A percentile compares a stretch with the other conserved stretches of the same genome.
phyloP scores from a whole-genome alignment of 2,888 invertebrate genomes.

The Diarsia rubi region DNA sequence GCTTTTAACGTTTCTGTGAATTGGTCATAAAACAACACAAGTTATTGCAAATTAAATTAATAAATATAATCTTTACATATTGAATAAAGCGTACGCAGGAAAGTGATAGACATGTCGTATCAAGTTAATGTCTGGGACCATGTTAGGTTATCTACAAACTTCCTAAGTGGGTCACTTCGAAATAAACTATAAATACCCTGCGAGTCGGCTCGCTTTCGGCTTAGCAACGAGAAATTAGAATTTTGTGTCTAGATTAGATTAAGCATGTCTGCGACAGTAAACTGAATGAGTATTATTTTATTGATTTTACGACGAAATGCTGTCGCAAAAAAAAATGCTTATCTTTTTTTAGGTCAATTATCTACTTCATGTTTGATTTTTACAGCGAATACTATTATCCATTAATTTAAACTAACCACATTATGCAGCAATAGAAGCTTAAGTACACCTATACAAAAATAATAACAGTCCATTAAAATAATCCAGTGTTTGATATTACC shows the following conservation, averaged over 20 bases:
- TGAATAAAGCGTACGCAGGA: constrained; percentile 53
- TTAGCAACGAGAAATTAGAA: constrained; percentile 57
- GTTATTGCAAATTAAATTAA: constrained; percentile 3
- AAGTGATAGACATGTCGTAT: constrained; percentile 71
- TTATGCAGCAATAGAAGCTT: background rate
- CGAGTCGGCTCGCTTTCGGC: constrained; percentile 46
- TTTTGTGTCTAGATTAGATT: constrained; percentile 51
- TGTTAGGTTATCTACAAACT: constrained; percentile 69
- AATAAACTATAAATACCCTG: constrained; percentile 64
- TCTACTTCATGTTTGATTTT: background rate
- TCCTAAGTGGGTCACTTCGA: constrained; percentile 62
- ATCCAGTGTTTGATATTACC: constrained; percentile 6
- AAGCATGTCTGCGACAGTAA: constrained; percentile 10
- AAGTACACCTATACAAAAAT: background rate
- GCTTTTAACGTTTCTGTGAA: background rate
- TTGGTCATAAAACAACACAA: background rate
- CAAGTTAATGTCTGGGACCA: constrained; percentile 68
- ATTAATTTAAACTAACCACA: background rate
- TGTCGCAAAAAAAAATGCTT: background rate
- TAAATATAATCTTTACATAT: constrained; percentile 25
- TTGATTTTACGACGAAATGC: constrained; percentile 11
- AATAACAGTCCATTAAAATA: constrained; percentile 21
- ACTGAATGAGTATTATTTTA: constrained; percentile 3
- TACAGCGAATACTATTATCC: background rate
- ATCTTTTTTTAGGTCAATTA: background rate